Percentiles rank a stretch among this genome's conserved stretches.
These are phyloP conservation scores for Lasioglossum baleicum DNA, from an alignment of 1,140 invertebrate species.

Conservation along the genomic window DNA sequence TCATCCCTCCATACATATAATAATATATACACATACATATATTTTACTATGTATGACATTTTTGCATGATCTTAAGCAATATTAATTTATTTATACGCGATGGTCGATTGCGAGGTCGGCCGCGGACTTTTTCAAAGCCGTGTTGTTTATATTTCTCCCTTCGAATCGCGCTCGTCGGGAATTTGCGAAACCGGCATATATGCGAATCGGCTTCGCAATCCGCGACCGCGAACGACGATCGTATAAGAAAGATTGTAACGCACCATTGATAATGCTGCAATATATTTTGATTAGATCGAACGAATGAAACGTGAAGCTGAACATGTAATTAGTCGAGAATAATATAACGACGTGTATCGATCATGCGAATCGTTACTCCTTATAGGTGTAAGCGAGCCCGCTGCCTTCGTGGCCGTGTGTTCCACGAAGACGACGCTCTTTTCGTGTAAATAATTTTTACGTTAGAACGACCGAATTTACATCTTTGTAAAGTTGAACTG, in stretches of 20 bases:
- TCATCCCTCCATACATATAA: constrained; percentile 73
- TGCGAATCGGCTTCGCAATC: constrained; percentile 18
- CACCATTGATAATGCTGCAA: constrained; percentile 70
- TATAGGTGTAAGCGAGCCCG: background rate
- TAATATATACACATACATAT: constrained; percentile 68
- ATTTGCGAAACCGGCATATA: background rate
- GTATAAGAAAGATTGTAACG: constrained; percentile 68
- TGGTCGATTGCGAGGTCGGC: constrained; percentile 43
- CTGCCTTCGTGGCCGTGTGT: background rate
- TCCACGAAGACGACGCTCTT: background rate
- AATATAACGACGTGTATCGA: constrained; percentile 31
- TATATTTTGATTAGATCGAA: constrained; percentile 75
- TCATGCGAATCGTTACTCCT: constrained; percentile 10
- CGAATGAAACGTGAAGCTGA: constrained; percentile 46
- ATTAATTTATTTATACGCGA: constrained; percentile 71
- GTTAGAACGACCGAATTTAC: constrained; percentile 18
- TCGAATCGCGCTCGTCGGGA: background rate
- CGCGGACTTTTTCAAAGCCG: background rate
- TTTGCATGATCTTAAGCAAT: constrained; percentile 74
- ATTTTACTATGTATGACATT: constrained; percentile 70
- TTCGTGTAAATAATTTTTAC: constrained; percentile 15
- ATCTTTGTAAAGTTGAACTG: constrained; percentile 35
- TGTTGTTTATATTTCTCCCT: background rate
- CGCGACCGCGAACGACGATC: constrained; percentile 54
- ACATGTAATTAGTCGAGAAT: constrained; percentile 47